phyloP scores from a whole-genome alignment of 2,888 invertebrate genomes.

The Oegoconia quadripuncta region DNA sequence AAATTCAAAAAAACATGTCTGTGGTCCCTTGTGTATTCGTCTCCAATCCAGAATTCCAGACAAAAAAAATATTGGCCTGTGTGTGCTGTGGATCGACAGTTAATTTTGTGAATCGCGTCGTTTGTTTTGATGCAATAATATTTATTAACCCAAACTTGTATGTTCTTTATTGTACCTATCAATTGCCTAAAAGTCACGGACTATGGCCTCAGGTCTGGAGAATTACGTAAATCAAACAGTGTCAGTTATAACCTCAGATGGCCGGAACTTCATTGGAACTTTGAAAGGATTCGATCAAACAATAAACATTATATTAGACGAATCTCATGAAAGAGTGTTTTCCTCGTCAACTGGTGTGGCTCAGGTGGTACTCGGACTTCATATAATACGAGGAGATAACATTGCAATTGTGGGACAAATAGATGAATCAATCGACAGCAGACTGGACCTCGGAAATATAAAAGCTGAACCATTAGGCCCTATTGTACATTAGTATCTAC shows the following conservation, averaged over 20 bases:
- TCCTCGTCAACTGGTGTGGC: constrained; percentile 92
- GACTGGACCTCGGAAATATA: constrained; percentile 88
- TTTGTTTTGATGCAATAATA: neutral
- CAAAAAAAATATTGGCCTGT: too few species aligned
- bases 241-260: constrained; percentile 97
- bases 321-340: constrained; percentile 99
- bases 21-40: too few species aligned
- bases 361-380: constrained; percentile 94
- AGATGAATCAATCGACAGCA: constrained; percentile 90
- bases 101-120: too few species aligned
- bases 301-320: constrained; percentile 98
- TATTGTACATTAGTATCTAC: constrained; percentile 82
- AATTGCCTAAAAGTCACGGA: neutral
- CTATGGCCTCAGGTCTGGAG: constrained; percentile 91
- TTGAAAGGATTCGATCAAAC: constrained; percentile 99
- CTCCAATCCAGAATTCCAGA: too few species aligned
- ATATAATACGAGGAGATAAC: constrained; percentile 99
- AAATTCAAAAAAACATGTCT: too few species aligned
- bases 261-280: constrained; percentile 97
- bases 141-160: neutral
- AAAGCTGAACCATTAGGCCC: constrained; percentile 91
- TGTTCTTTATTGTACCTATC: neutral
- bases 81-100: too few species aligned
- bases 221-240: constrained; percentile 94
- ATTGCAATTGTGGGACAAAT: constrained; percentile 93